These are phyloP conservation scores for Sinocyclocheilus rhinocerous DNA, from an alignment of 2,113 vertebrate genomes.

Conservation along the genomic window DNA sequence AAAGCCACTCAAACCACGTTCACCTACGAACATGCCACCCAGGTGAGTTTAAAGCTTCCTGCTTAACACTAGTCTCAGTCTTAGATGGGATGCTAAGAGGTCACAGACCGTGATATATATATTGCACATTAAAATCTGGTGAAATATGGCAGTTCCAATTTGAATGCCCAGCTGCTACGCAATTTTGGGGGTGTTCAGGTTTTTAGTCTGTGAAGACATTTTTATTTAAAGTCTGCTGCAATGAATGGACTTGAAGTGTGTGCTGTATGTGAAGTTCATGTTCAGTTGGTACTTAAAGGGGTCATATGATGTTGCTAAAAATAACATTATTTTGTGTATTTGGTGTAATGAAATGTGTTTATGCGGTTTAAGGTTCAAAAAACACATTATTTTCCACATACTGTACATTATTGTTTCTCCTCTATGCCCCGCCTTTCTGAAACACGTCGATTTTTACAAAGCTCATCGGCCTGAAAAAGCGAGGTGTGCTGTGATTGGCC, in stretches of 20 bases:
- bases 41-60: constrained; percentile 74
- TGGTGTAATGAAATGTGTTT: no score
- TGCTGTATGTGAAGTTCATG: background rate
- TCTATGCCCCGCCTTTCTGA: no score
- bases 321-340: no score
- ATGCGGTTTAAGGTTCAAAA: no score
- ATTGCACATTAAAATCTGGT: background rate
- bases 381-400: no score
- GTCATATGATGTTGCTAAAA: no score
- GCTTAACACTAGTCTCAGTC: background rate
- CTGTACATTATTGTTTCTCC: no score
- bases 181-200: background rate
- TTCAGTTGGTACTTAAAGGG: background rate
- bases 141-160: background rate
- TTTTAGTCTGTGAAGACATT: background rate
- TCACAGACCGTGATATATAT: background rate
- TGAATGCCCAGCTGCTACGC: background rate
- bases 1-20: constrained; percentile 82
- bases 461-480: no score
- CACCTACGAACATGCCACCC: constrained; percentile 78
- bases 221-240: background rate
- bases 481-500: no score
- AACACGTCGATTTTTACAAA: no score
- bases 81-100: background rate
- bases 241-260: background rate